Conservation (phyloP, 2,888 invertebrate species). For the Gnatocerus cornutus region DNA sequence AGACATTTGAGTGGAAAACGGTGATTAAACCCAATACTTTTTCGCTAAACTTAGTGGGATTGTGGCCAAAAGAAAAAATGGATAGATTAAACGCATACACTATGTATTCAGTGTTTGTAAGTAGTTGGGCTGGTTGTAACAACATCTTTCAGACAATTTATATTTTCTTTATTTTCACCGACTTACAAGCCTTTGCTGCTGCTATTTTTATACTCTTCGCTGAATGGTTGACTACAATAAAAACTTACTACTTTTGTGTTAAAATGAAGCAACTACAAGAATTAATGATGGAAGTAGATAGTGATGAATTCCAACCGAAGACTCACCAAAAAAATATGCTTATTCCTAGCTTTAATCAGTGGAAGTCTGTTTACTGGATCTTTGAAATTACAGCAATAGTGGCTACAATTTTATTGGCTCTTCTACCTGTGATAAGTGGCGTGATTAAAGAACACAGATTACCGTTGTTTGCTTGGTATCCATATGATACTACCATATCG, state of each 20-base stretch:
- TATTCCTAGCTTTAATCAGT: background rate
- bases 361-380: conserved; percentile 7
- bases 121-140: background rate
- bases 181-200: no score
- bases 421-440: conserved; percentile 3
- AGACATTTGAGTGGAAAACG: no score
- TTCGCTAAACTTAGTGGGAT: background rate
- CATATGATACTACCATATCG: conserved; percentile 19
- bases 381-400: no score
- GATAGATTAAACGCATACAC: background rate
- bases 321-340: background rate
- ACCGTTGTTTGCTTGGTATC: conserved; percentile 42
- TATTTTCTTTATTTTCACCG: background rate
- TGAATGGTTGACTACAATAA: no score
- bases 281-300: background rate
- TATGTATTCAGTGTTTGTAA: background rate
- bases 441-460: background rate
- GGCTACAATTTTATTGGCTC: no score
- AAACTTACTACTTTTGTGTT: background rate
- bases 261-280: background rate
- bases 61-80: background rate
- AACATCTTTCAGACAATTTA: background rate
- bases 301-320: conserved; percentile 9
- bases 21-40: background rate
- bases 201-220: no score